These are phyloP conservation scores for Euspilapteryx auroguttella DNA, from an alignment of 2,888 invertebrate species.

Conservation along the genomic window DNA sequence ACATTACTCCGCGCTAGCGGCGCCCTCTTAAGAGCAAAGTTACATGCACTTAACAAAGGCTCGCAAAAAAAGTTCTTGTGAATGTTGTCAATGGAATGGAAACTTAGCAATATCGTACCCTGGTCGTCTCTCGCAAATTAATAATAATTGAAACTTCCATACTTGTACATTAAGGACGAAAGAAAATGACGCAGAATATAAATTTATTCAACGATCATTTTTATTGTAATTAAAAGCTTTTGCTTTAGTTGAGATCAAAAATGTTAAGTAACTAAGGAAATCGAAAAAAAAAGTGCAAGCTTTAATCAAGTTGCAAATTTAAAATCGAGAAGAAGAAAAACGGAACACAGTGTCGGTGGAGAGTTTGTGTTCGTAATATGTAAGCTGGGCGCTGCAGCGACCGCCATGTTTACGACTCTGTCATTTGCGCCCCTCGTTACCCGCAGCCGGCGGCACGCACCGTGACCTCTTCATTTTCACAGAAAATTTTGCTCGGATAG, in stretches of 20 bases:
- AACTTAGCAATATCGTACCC: constrained; percentile 35
- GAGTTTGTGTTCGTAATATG: no score
- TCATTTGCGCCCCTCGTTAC: constrained; percentile 36
- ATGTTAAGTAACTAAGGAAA: no score
- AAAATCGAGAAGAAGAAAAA: no score
- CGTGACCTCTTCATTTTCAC: constrained; percentile 32
- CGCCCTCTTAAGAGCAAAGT: constrained; percentile 30
- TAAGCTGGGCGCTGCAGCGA: constrained; percentile 13
- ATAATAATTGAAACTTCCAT: constrained; percentile 28
- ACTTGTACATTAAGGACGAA: constrained; percentile 30
- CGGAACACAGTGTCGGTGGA: no score
- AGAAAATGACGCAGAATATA: no score
- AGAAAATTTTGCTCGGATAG: constrained; percentile 16
- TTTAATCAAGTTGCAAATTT: no score
- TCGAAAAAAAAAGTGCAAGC: no score
- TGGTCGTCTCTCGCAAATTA: constrained; percentile 27
- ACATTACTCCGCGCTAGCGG: constrained; percentile 18
- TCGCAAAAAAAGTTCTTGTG: constrained; percentile 27
- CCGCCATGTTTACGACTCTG: constrained; percentile 28
- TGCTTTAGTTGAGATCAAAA: no score
- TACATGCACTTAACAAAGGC: constrained; percentile 31
- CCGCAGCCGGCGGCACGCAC: constrained; percentile 32
- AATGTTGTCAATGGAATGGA: constrained; percentile 23
- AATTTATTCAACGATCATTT: no score
- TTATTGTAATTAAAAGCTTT: constrained; percentile 28